Evolutionary conservation across 1,140 invertebrate genomes (phyloP), one percentile per base, ranked within the genome.

Genomic region (Trissolcus basalis): DNA sequence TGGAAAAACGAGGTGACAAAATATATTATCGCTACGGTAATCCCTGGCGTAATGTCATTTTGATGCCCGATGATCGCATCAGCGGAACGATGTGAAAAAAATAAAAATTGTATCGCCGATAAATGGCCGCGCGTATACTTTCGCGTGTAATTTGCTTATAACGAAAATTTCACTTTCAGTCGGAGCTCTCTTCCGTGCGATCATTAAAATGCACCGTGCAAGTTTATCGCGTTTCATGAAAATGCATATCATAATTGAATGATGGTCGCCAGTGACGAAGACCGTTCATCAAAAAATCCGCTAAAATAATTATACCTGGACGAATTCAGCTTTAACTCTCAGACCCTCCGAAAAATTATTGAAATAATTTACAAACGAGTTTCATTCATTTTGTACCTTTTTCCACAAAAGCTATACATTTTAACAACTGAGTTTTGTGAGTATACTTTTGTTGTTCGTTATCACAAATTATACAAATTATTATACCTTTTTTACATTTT

Each of bases 161-260:
- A 27, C 19, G 19, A 59, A 56, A 58, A 58, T 70, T 70, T 61
- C 49, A 70, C 56, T 60, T 53, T 27, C 19, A 27, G 6, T 6
- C 19, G 19, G 19, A 27, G 19, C 36, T 3, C 9, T 39, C 3
- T 43, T 49, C 41, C n/a, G 27, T 33, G 49, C 36, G 44, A 63
- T 56, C 44, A 51, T 61, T 71, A 61, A 70, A 76, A 53, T 51
- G 49, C 59, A 32, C 43, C 12, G 4, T 36, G 16, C 36, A 16
- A 1, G 12, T 35, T 54, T 27, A 27, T 48, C 47, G 41, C 13
- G 15, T 53, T 43, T 55, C 50, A 16, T 48, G 9, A 39, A 55
- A 64, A 48, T 41, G 49, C 36, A 39, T 13, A 39, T 56, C 44
- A 33, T n/a, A 45, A 15, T 14, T 19, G 14, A 33, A 32, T 45